Base-by-base conservation (phyloP, 1,140 invertebrate species). In the Drosophila sucinea region DNA sequence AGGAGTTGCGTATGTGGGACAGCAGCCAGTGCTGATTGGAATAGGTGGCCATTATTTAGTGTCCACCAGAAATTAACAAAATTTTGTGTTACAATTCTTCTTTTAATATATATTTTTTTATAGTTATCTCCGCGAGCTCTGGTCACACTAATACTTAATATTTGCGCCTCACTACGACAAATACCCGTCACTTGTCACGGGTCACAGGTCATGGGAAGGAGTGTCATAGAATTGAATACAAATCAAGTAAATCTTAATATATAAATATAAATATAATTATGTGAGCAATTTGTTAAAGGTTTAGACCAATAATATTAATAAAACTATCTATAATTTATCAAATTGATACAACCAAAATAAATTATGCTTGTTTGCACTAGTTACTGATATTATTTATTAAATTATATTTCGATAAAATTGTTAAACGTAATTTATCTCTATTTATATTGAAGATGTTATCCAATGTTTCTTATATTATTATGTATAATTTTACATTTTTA, bases 1-100 rank as follows among this genome's bases (percentile, higher is more conserved):
- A 99, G 23, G 97, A 98, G 92, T 98, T 98, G 65, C 97, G 94
- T 68, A 98, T 98, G 92, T 98, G 97, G 56, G 97, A 97, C 60
- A 98, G 93, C 32, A 99, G 93, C 96, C 98, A 99, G 71, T 96
- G 96, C 93, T 96, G 95, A 92, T 98, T 97, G 92, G 98, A 97
- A 92, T 98, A 98, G 60, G 98, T 95, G 73, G 97, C 97, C 97
- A 98, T 98, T 38, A 51, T 47, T 10, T 51, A 7, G 23, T 51
- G 23, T 10, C 23, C 44, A 51, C 23, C 2, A 25, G 8, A 10
- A 27, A 25, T 51, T 51, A 51, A 27, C 23, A 27, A 51, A 51
- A 27, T 51, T 51, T 51, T 51, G 25, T 51, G 44, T 51, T 51
- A 51, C 44, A 51, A 51, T 27, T 27, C 44, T 51, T 51, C 35